These are phyloP conservation scores for Clarias pachynema DNA, from an alignment of 2,797 vertebrate species.

Conservation along the genomic window DNA sequence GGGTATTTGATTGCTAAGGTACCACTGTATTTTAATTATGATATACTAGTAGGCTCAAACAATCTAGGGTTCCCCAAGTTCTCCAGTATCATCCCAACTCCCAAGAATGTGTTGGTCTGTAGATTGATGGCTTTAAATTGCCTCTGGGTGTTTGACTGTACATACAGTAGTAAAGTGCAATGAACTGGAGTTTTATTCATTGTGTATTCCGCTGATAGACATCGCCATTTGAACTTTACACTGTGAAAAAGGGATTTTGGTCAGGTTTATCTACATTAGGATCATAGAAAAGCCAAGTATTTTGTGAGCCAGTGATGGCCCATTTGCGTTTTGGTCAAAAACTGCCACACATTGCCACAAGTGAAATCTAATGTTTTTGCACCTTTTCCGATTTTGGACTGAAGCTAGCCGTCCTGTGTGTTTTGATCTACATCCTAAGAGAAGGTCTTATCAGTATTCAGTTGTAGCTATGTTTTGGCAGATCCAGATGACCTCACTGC, in stretches of 20 bases:
- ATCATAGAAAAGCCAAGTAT: neutral
- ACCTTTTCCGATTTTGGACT: neutral
- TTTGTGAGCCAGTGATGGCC: neutral
- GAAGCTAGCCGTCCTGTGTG: neutral
- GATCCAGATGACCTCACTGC: conserved; percentile 6
- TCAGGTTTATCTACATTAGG: neutral
- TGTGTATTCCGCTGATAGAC: neutral
- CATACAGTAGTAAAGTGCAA: neutral
- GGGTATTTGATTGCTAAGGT: no score
- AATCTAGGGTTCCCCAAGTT: neutral
- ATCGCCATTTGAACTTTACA: neutral
- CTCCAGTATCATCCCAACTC: neutral
- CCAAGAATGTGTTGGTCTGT: neutral
- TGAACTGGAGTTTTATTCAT: neutral
- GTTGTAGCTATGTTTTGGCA: neutral
- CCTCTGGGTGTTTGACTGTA: neutral
- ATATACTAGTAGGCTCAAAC: no score
- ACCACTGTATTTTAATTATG: no score
- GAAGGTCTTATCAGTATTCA: neutral
- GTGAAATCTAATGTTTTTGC: neutral
- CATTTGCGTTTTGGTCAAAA: neutral
- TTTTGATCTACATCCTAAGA: neutral
- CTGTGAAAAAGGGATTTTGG: neutral
- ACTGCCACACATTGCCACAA: neutral
- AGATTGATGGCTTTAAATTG: neutral